These are phyloP conservation scores for Pandemis cinnamomeana DNA, from an alignment of 2,888 invertebrate species.

Conservation along the genomic window DNA sequence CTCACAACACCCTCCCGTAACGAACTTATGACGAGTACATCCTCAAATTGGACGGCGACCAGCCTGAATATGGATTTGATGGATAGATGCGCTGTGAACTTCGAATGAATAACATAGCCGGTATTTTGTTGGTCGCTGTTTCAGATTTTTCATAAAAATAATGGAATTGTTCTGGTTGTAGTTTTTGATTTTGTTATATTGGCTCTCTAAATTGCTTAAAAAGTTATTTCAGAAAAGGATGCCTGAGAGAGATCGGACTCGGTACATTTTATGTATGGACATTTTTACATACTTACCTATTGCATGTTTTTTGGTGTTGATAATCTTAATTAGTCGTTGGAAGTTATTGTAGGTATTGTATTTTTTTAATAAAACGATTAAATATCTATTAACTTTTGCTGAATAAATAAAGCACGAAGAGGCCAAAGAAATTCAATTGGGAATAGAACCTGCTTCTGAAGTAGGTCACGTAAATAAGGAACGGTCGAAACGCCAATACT, in stretches of 20 bases:
- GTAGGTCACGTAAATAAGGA: neutral
- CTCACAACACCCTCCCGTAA: constrained; percentile 16
- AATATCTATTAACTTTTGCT: too few species aligned
- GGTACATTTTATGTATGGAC: too few species aligned
- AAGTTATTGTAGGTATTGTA: too few species aligned
- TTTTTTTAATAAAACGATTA: too few species aligned
- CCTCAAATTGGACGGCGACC: constrained; percentile 22
- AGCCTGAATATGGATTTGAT: constrained; percentile 11
- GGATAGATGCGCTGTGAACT: neutral
- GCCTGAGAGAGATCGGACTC: too few species aligned
- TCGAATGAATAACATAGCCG: neutral
- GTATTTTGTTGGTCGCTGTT: neutral
- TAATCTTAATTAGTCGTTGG: too few species aligned
- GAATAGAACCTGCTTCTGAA: neutral
- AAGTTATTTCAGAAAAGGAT: too few species aligned
- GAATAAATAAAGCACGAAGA: too few species aligned
- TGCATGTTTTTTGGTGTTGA: too few species aligned
- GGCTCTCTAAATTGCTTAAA: too few species aligned
- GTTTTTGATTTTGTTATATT: neutral
- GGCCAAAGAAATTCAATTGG: too few species aligned
- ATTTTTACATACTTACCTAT: too few species aligned
- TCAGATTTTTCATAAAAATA: neutral
- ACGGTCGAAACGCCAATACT: neutral
- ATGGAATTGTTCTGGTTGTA: neutral
- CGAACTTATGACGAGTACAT: constrained; percentile 17